Evolutionary conservation across 2,797 vertebrate genomes (phyloP).

Genomic region (Periparus ater): DNA sequence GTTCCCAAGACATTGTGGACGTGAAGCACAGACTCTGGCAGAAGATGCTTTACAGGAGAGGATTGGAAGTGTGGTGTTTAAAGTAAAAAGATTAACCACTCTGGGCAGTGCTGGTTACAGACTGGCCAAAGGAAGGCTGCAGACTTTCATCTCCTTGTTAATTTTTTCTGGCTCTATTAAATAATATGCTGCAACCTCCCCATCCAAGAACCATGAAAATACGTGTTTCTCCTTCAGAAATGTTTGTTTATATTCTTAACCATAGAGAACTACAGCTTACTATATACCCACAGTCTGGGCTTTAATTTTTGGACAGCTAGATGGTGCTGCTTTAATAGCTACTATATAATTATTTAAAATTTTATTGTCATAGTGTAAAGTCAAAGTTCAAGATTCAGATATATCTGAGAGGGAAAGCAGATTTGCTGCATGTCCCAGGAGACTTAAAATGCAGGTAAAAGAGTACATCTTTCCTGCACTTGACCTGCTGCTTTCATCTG

Average conservation of each 20-base stretch:
- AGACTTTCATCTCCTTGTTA: neutral
- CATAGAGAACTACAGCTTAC: neutral
- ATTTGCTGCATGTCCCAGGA: neutral
- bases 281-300: neutral
- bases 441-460: neutral
- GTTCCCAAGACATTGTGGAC: neutral
- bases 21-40: neutral
- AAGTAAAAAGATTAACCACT: neutral
- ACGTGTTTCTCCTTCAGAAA: neutral
- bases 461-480: neutral
- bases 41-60: neutral
- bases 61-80: fast-evolving
- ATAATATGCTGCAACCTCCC: neutral
- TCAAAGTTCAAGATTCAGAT: neutral
- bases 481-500: neutral
- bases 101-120: neutral
- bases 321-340: constrained; percentile 3
- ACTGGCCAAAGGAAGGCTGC: neutral
- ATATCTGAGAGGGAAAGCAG: neutral
- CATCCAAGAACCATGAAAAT: neutral
- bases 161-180: neutral
- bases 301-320: constrained; percentile 4
- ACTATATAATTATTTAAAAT: neutral
- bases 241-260: neutral
- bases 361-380: neutral